Evolutionary conservation across 2,797 vertebrate species (phyloP), one percentile per base, ranked within the genome.

Genomic region (Peromyscus attwateri): DNA sequence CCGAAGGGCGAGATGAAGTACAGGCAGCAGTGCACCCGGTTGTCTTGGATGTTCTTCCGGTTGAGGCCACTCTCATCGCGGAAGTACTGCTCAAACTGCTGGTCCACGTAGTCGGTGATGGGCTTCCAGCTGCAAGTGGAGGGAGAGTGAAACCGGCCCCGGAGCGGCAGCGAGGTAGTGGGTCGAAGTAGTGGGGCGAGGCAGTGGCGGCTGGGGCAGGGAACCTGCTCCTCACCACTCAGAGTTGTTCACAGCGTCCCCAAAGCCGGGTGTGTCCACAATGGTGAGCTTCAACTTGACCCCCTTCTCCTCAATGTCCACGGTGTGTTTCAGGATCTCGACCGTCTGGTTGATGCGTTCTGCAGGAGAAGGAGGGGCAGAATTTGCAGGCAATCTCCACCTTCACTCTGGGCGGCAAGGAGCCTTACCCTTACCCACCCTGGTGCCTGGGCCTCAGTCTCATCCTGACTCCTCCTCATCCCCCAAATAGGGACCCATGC

Each of bases 31-130:
- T 99, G 99, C 93, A 99, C 99, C n/a, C 99, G 97, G 98, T 99
- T 99, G 98, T 99, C 99, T 97, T 99, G 99, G 97, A 99, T 99
- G 98, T 99, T 99, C 98, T 99, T 99, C 85, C 99, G 98, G 98
- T 99, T 99, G 94, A 99, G 99, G 46, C 99, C 99, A 0, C 99
- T 99, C 98, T 99, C 99, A 2, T 99, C 99, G 29, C 99, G 99
- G 98, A 99, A 99, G 97, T 99, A 99, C 94, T 99, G 99, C 81
- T 99, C 99, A 95, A 99, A 99, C 98, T 99, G 99, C 98, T 99
- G 99, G 98, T 99, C 99, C 29, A 99, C 99, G 91, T 99, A 99
- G 98, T 99, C 99, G 0, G 99, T 99, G 98, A 99, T 99, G 17
- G 99, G 99, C 98, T 99, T 99, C 99, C 99, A 99, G 98, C 99